Evolutionary conservation across 2,797 vertebrate genomes (phyloP).

Genomic region (Pangasius mekongensis): DNA sequence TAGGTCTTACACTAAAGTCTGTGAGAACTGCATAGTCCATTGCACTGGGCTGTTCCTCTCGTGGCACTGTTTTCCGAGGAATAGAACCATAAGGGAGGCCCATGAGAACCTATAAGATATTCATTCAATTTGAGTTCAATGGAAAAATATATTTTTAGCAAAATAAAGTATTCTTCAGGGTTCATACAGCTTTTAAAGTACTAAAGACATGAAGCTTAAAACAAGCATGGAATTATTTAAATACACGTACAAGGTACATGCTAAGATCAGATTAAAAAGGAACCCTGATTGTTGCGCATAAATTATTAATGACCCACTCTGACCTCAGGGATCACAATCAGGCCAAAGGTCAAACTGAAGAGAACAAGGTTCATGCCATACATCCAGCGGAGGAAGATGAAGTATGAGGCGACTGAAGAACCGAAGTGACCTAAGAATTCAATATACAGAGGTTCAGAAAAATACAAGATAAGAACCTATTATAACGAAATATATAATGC

Average conservation of each 20-base stretch:
- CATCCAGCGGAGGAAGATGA: slow-evolving; percentile 99
- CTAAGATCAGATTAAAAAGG: not conserved
- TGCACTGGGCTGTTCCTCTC: slow-evolving; percentile 84
- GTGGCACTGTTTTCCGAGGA: slow-evolving; percentile 93
- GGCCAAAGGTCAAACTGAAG: slow-evolving; percentile 94
- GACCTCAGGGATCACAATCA: slow-evolving; percentile 98
- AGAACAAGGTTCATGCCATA: slow-evolving; percentile 97
- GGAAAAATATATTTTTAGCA: not conserved
- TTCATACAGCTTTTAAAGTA: not conserved
- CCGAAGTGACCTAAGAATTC: slow-evolving; percentile 90
- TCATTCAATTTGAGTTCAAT: not conserved
- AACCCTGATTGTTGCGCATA: not conserved
- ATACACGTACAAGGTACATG: not conserved
- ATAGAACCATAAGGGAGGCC: slow-evolving; percentile 92
- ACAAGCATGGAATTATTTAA: not conserved
- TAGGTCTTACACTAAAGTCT: slow-evolving; percentile 88
- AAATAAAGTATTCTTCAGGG: not conserved
- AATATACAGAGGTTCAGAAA: slow-evolving; percentile 3
- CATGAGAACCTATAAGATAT: slow-evolving; percentile 82
- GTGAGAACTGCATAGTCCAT: slow-evolving; percentile 96
- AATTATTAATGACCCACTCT: slow-evolving; percentile 35
- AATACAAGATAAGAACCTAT: not conserved
- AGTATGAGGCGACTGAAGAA: slow-evolving; percentile 96
- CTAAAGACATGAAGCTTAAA: not conserved
- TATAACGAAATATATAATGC: not conserved